Evolutionary conservation across 1,140 invertebrate genomes (phyloP), one percentile per base, ranked within the genome.

Genomic region (Condylostylus longicornis): DNA sequence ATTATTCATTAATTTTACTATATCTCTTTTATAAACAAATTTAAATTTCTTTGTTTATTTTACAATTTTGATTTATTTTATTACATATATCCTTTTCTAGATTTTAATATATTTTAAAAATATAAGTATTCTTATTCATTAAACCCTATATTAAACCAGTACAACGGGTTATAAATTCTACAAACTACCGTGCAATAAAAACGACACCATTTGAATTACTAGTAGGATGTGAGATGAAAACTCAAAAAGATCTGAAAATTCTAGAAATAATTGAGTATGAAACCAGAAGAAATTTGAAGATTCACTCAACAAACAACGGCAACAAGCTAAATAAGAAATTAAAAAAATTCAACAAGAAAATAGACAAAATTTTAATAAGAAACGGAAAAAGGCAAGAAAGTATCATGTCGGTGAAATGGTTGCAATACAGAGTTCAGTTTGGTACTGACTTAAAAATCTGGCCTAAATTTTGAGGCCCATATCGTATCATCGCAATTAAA

Each of bases 181-280:
- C 49, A 8, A 41, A 44, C 19, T 45, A 49, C 17, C 36, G 50
- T 33, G 41, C 40, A 9, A 47, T 50, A 17, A 34, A 37, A 7
- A 41, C 29, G 2, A 33, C 53, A 21, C 49, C 47, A 5, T 50
- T 44, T 44, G 35, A 55, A 35, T 31, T 53, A 13, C 19, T 51
- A 5, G 23, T 25, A n/a, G 23, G 23, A 8, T 8, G 7, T 8
- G n/a, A n/a, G 23, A 25, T 25, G n/a, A 25, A 25, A 25, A n/a
- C n/a, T 25, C 7, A 25, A 25, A 25, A 25, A 25, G 23, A 25
- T 7, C 7, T 25, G 7, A 7, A n/a, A 25, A 25, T 25, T n/a
- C 23, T 25, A 25, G 23, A 25, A 8, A 25, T 25, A 8, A 25
- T 25, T n/a, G 23, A 25, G 23, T 7, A 25, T 7, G 23, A 25